phyloP scores from a whole-genome alignment of 2,888 invertebrate species.

The Andricus quercusramuli region DNA sequence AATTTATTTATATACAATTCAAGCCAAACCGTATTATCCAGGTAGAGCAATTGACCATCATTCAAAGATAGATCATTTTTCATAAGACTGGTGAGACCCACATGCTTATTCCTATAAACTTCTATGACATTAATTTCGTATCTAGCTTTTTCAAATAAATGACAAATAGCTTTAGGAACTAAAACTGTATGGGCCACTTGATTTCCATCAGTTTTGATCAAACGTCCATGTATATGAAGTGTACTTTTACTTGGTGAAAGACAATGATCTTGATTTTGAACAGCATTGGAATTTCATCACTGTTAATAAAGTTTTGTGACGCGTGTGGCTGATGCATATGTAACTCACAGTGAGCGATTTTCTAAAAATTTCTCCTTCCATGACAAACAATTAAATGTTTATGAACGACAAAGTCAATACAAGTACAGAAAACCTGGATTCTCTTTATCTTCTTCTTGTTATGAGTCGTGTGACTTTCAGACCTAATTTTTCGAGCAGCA shows the following conservation, averaged over 20 bases:
- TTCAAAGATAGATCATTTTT: conserved; percentile 69
- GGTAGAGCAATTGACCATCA: not conserved
- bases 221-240: conserved; percentile 47
- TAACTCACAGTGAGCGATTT: no score
- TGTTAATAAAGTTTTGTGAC: conserved; percentile 45
- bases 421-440: no score
- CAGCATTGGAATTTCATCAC: conserved; percentile 34
- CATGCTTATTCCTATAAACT: conserved; percentile 57
- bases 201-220: conserved; percentile 37
- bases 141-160: conserved; percentile 69
- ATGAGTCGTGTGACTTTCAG: conserved; percentile 39
- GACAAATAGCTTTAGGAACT: conserved; percentile 56
- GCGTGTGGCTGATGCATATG: conserved; percentile 40
- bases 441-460: not conserved
- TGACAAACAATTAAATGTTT: conserved; percentile 41
- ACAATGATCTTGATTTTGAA: no score
- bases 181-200: not conserved
- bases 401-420: not conserved
- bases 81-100: conserved; percentile 68
- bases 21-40: no score
- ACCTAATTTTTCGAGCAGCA: conserved; percentile 38
- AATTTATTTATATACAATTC: no score
- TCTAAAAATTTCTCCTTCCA: no score
- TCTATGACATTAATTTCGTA: conserved; percentile 66
- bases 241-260: conserved; percentile 40